phyloP scores from a whole-genome alignment of 2,888 invertebrate species.

The Himalopsyche tibetana region DNA sequence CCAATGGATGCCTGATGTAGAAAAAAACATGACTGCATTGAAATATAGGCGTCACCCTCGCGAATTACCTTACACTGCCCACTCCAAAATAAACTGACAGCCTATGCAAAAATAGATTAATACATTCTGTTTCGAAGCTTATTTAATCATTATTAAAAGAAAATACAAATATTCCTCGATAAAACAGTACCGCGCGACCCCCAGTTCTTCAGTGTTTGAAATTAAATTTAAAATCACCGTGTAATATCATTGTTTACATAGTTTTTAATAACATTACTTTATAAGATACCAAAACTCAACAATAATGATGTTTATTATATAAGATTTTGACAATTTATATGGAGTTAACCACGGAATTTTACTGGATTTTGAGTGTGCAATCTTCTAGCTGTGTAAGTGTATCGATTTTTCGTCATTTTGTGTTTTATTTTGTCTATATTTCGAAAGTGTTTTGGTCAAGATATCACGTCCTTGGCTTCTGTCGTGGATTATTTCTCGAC shows the following conservation, averaged over 20 bases:
- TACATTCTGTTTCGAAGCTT: slow-evolving; percentile 22
- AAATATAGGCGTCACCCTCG: slow-evolving; percentile 29
- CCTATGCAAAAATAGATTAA: slow-evolving; percentile 10
- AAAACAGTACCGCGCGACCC: not conserved
- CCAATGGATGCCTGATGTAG: slow-evolving; percentile 10
- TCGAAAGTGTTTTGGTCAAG: slow-evolving; percentile 23
- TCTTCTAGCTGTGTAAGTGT: slow-evolving; percentile 17
- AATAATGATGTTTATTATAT: slow-evolving; percentile 6
- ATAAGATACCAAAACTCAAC: not conserved
- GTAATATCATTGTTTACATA: not conserved
- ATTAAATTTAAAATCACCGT: not conserved
- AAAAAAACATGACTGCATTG: slow-evolving; percentile 40
- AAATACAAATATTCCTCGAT: not conserved
- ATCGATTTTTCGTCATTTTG: slow-evolving; percentile 42
- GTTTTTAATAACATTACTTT: not conserved
- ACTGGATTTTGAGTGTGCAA: not conserved
- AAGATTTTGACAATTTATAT: slow-evolving; percentile 7
- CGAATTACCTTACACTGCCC: slow-evolving; percentile 12
- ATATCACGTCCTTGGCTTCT: slow-evolving; percentile 23
- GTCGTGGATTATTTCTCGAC: slow-evolving; percentile 17
- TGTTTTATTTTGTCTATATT: not conserved
- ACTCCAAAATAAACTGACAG: slow-evolving; percentile 41
- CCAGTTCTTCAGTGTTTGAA: not conserved
- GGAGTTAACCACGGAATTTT: not conserved
- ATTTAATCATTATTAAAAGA: slow-evolving; percentile 21